phyloP scores from a whole-genome alignment of 2,888 invertebrate species.

The Pediacus dermestoides region DNA sequence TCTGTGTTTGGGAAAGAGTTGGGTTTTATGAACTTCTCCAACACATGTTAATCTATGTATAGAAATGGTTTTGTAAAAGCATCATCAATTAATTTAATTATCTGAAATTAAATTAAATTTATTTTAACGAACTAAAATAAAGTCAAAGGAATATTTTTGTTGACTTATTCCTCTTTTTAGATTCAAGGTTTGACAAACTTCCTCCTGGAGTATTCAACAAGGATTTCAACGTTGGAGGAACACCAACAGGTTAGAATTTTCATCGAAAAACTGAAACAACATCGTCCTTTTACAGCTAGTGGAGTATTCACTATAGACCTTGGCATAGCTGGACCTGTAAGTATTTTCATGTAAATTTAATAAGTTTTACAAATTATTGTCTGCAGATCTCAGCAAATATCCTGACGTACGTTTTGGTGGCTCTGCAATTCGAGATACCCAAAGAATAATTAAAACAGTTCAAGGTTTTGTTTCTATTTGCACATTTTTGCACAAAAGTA shows the following conservation, averaged over 20 bases:
- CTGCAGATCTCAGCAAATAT: slow-evolving; percentile 48
- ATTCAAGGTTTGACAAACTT: slow-evolving; percentile 41
- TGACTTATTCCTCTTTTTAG: slow-evolving; percentile 29
- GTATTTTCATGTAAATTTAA: slow-evolving; percentile 15
- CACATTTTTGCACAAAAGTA: no score
- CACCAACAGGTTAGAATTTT: slow-evolving; percentile 47
- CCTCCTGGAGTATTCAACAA: slow-evolving; percentile 45
- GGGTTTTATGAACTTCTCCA: no score
- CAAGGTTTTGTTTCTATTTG: no score
- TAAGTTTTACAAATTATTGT: slow-evolving; percentile 17
- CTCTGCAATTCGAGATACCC: slow-evolving; percentile 47
- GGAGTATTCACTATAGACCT: slow-evolving; percentile 47
- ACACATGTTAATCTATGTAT: no score
- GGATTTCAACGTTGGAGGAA: slow-evolving; percentile 39
- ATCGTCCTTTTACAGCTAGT: slow-evolving; percentile 44
- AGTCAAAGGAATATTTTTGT: no score
- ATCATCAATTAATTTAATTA: no score
- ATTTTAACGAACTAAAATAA: no score
- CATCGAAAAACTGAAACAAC: slow-evolving; percentile 44
- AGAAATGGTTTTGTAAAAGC: no score
- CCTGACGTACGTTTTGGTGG: slow-evolving; percentile 48
- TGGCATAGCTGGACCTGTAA: slow-evolving; percentile 47
- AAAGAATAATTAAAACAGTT: slow-evolving; percentile 34
- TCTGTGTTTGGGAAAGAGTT: no score
- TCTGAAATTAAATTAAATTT: no score